Evolutionary conservation across 2,113 vertebrate species (phyloP), one percentile per base, ranked within the genome.

Genomic region (Callithrix jacchus): DNA sequence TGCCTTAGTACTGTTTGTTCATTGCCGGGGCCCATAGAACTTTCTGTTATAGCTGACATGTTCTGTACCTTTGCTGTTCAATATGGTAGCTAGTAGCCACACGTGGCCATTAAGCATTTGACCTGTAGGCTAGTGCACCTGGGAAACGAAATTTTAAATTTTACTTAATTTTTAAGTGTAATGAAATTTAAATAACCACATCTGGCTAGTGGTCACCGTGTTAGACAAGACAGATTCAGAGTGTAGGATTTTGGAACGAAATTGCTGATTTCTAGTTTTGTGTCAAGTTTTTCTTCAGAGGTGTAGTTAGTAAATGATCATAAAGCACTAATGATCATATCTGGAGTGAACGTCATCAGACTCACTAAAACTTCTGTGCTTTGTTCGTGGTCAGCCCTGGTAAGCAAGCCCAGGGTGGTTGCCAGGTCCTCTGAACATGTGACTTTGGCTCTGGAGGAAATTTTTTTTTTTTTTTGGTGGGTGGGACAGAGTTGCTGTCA

Each of bases 21-120:
- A 92, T 95, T 80, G 20, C 54, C 56, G 4, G 61, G 92, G 82
- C 89, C 89, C 18, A 0, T 27, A 25, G 91, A 94, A 96, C 82
- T 98, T 95, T 88, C 3, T 61, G 66, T 77, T 52, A 40, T 66
- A 68, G 14, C 40, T 52, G 70, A 73, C 56, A 1, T 49, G 13
- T 80, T 68, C 68, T 58, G 1, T 86, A 56, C 42, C 7, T 79
- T 25, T 21, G 77, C 45, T 52, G 37, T 49, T 37, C 3, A 20
- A 13, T 6, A 8, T 40, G 42, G 32, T 58, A 27, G 66, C 68
- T 71, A 1, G 37, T 21, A 7, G 74, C 49, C 54, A 73, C 56
- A 47, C 1, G 70, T 74, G 58, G 14, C 42, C 54, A 5, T 9
- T 42, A 40, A 52, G 18, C 56, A 20, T 84, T 84, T 89, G 83